Base-by-base conservation (phyloP, 2,113 vertebrate genomes). In the Osmerus eperlanus region DNA sequence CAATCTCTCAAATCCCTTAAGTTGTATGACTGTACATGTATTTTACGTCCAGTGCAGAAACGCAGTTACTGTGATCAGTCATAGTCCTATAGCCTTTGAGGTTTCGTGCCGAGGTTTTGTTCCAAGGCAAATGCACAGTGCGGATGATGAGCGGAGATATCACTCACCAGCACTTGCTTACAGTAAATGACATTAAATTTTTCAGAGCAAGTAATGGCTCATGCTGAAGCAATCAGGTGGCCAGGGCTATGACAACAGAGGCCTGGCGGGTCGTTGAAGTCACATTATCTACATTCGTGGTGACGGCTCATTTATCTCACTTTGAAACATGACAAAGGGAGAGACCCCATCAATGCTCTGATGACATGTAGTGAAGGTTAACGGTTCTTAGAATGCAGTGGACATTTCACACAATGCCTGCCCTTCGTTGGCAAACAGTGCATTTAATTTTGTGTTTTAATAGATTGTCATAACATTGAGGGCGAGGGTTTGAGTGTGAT, bases 251-350 rank as follows among this genome's bases (percentile, higher is more conserved):
- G 74, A 76, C 36, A 74, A 67, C 67, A 75, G 53, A 73, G 1
- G 1, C 71, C 83, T 51, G 79, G 72, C 59, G 73, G 82, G 71
- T 78, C 86, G 78, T 87, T 73, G 29, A 84, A 76, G 67, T 87
- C 87, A 79, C 82, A 84, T 77, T 84, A 89, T 84, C 77, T 84
- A 83, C 80, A 89, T 81, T 73, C 83, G 72, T 71, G 81, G 80
- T 83, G 82, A 83, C 72, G 81, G 76, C 73, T 88, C 75, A 89
- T 92, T 88, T 88, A 89, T 92, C 83, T 89, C 78, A 71, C 25
- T 65, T 58, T 65, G 79, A 80, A 85, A 85, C 74, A 84, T 71
- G 70, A 85, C 85, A 91, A 70, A 84, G 83, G 71, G 16, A 32
- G 59, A 79, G 71, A 76, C 67, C 76, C 83, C 86, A 86, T 78